phyloP scores from a whole-genome alignment of 1,140 invertebrate genomes.

The Sinonovacula constricta region DNA sequence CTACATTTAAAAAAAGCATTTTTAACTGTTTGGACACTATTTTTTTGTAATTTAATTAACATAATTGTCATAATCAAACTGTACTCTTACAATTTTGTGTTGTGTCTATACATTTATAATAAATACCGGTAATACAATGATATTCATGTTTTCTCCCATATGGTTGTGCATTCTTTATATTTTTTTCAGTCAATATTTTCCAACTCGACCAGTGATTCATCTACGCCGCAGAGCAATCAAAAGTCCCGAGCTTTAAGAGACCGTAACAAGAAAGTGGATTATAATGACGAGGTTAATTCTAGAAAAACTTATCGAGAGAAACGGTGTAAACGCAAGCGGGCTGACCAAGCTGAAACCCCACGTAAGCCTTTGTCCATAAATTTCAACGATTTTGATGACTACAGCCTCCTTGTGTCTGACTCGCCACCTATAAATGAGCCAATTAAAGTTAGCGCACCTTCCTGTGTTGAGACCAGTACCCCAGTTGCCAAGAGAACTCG shows the following conservation, averaged over 20 bases:
- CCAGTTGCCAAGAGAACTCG: slow-evolving; percentile 59
- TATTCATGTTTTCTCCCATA: background rate
- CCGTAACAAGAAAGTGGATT: slow-evolving; percentile 41
- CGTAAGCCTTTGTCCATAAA: slow-evolving; percentile 50
- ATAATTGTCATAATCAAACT: no score
- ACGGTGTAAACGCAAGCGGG: slow-evolving; percentile 19
- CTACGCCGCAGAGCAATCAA: background rate
- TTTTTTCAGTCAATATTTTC: slow-evolving; percentile 7
- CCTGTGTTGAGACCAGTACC: slow-evolving; percentile 59
- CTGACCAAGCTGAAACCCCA: slow-evolving; percentile 1
- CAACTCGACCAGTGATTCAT: background rate
- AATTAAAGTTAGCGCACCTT: slow-evolving; percentile 4
- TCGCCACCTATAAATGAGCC: slow-evolving; percentile 42
- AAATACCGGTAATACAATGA: slow-evolving; percentile 12
- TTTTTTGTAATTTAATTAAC: no score
- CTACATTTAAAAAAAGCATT: no score
- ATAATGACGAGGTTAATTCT: slow-evolving; percentile 30
- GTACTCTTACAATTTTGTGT: no score
- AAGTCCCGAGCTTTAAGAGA: slow-evolving; percentile 42
- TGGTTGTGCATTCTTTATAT: background rate
- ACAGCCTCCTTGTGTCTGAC: slow-evolving; percentile 63
- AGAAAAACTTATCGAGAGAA: slow-evolving; percentile 25
- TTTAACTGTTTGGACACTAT: no score
- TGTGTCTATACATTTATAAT: no score
- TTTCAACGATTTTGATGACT: slow-evolving; percentile 73